A percentile compares a stretch with the other conserved stretches of the same genome.
These are phyloP conservation scores for Sepioteuthis lessoniana DNA, from an alignment of 2,888 invertebrate genomes.

Conservation along the genomic window DNA sequence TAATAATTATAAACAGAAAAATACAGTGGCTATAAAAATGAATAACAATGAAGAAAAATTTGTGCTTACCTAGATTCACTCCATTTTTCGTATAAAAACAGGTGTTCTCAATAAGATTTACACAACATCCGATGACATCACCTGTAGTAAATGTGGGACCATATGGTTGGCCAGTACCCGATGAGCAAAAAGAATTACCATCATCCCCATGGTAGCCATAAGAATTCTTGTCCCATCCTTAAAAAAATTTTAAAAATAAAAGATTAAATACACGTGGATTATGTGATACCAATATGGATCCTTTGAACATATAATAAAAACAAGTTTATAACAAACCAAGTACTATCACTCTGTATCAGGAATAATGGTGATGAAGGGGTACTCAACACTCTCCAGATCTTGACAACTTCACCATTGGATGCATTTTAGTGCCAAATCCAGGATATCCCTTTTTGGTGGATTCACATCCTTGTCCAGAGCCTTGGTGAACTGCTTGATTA, in stretches of 20 bases:
- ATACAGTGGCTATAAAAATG: not conserved
- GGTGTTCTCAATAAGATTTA: slow-evolving; percentile 97
- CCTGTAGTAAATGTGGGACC: slow-evolving; percentile 99
- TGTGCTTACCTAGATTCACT: slow-evolving; percentile 82
- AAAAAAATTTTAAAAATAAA: slow-evolving; percentile 47
- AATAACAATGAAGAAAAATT: not conserved
- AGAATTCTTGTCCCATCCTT: slow-evolving; percentile 98
- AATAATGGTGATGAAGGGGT: too few species aligned
- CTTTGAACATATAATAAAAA: too few species aligned
- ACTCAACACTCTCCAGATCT: too few species aligned
- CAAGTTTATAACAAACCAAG: too few species aligned
- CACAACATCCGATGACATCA: slow-evolving; percentile 98
- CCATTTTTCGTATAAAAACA: slow-evolving; percentile 99
- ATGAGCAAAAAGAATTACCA: slow-evolving; percentile 98
- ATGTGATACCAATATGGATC: too few species aligned
- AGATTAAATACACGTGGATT: not conserved
- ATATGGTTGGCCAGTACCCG: slow-evolving; percentile 97
- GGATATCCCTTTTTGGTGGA: too few species aligned
- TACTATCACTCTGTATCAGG: too few species aligned
- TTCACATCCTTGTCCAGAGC: too few species aligned
- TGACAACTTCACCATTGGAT: too few species aligned
- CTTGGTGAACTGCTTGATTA: too few species aligned
- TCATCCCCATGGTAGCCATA: slow-evolving; percentile 99
- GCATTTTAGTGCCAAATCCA: too few species aligned
- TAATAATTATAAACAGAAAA: too few species aligned